Conservation (phyloP, 2,797 vertebrate species). For the Gymnopithys bicolor region DNA sequence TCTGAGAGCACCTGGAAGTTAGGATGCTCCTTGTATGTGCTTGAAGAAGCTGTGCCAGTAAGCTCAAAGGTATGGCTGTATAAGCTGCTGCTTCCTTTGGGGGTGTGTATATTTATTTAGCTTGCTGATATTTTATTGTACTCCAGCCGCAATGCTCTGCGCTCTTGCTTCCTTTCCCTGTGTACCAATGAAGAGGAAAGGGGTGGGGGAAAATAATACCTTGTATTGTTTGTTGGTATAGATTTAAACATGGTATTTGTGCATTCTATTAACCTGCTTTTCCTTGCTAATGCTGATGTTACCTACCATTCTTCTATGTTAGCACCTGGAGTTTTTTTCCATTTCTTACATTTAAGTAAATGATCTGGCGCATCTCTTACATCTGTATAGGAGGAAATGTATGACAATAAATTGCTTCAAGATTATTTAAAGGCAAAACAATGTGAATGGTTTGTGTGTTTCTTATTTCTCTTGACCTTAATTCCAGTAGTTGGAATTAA, state of each 20-base stretch:
- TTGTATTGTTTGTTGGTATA: background rate
- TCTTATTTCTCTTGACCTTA: background rate
- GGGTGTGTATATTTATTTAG: background rate
- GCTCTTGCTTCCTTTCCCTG: background rate
- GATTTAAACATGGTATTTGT: background rate
- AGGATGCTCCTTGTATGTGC: background rate
- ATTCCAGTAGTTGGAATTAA: background rate
- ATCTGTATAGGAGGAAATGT: background rate
- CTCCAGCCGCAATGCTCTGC: background rate
- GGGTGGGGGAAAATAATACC: background rate
- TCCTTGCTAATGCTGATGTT: background rate
- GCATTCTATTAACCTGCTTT: background rate
- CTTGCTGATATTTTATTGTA: background rate
- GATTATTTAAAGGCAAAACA: background rate
- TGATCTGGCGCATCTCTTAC: background rate
- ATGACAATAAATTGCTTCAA: background rate
- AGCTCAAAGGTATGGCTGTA: background rate
- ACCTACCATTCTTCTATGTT: background rate
- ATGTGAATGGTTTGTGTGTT: background rate
- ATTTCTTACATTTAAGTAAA: background rate
- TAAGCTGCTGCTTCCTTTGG: background rate
- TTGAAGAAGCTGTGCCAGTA: background rate
- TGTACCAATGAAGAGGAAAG: background rate
- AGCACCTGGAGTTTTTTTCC: background rate
- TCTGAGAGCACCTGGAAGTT: background rate